Conservation (phyloP, 2,113 vertebrate genomes). For the Propithecus coquereli region DNA sequence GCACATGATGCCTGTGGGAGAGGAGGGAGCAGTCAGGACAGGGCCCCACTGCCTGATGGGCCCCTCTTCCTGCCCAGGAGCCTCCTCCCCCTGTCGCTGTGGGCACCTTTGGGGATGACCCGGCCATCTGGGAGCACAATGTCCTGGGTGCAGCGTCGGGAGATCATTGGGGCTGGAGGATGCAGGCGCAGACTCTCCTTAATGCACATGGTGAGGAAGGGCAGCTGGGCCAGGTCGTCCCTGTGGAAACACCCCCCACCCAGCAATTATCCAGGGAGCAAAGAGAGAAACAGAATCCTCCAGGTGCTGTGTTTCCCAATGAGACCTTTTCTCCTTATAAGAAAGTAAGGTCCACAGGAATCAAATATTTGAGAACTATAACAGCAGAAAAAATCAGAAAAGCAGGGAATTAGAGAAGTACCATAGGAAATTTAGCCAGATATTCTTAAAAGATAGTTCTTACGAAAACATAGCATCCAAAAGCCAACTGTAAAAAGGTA, state of each 20-base stretch:
- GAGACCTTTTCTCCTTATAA: background rate
- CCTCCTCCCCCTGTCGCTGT: rapidly evolving
- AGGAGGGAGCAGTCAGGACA: background rate
- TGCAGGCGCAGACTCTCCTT: slow-evolving; percentile 91
- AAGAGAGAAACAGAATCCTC: rapidly evolving
- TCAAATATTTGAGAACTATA: background rate
- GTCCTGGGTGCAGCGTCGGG: slow-evolving; percentile 85
- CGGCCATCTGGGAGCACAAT: slow-evolving; percentile 75
- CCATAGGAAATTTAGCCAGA: background rate
- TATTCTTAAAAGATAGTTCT: background rate
- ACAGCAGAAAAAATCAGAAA: background rate
- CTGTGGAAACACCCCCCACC: slow-evolving; percentile 67
- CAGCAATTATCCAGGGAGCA: background rate
- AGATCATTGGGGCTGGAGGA: slow-evolving; percentile 82
- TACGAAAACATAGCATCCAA: background rate
- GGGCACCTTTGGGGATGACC: slow-evolving; percentile 86
- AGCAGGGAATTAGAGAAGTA: background rate
- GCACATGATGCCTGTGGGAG: slow-evolving; percentile 81
- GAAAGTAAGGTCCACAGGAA: background rate
- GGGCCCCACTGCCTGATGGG: rapidly evolving
- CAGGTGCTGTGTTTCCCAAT: background rate
- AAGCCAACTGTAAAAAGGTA: background rate
- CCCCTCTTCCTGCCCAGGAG: background rate
- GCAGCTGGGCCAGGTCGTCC: slow-evolving; percentile 89
- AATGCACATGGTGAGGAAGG: slow-evolving; percentile 95